Evolutionary conservation across 2,797 vertebrate species (phyloP), one percentile per base, ranked within the genome.

Genomic region (Arremon brunneinucha): DNA sequence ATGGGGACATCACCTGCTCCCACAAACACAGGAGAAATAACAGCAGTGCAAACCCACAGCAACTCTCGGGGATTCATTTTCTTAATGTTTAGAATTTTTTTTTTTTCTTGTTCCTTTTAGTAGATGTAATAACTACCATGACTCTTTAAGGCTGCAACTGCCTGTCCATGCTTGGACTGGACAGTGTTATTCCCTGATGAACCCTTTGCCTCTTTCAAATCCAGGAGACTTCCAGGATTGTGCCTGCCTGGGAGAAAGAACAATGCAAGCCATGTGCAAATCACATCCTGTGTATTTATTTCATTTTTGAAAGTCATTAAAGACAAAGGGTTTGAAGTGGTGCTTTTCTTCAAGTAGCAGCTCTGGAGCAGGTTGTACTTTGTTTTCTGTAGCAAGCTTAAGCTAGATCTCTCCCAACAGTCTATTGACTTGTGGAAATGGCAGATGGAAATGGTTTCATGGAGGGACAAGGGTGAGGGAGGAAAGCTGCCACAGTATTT

Each of bases 401-500:
- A 50, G 62, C 41, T 62, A 19, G 32, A 56, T 39, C 60, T 87
- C 53, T 87, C 72, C 35, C 27, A 78, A 1, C 57, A 90, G 57
- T 35, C 41, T 12, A 12, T 30, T 28, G 50, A 18, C 1, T 79
- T 84, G 37, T 69, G 90, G 93, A 96, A 93, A 83, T 72, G 82
- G 44, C 90, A 94, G 75, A 72, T 53, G 87, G 78, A 88, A 97
- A 91, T 64, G 60, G 74, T 76, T 92, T 94, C 22, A 50, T 20
- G 60, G 37, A 84, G 35, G n/a, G 59, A 16, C 20, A 53, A 53
- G 27, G 37, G 34, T 3, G 11, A 63, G 32, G 28, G 12, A 64
- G 30, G 50, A 83, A 81, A 90, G 4, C 23, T 64, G 17, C 28
- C 6, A 1, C 5, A 14, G 3, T 47, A 39, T 49, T 91, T 72